These are phyloP conservation scores for Norana najaformis DNA, from an alignment of 2,888 invertebrate genomes.

Conservation along the genomic window DNA sequence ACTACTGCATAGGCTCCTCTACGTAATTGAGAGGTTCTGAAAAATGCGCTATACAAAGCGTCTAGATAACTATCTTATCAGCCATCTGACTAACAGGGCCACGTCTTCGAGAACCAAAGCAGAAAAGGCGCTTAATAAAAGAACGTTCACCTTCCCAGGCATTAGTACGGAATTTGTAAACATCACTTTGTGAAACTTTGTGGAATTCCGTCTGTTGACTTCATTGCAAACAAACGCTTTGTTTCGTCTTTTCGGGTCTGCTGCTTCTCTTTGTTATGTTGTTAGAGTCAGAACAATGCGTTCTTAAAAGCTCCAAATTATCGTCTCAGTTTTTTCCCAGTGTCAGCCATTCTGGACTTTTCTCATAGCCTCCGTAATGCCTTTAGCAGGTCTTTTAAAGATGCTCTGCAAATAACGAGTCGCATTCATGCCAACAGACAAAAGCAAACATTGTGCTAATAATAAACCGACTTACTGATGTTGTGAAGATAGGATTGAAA, in stretches of 20 bases:
- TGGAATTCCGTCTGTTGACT: not conserved
- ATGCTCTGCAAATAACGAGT: not conserved
- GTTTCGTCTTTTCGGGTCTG: not conserved
- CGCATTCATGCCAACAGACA: not conserved
- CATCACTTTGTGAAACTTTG: not conserved
- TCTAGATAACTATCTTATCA: not conserved
- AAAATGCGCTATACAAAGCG: too few species aligned
- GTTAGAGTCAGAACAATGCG: not conserved
- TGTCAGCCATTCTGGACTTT: not conserved
- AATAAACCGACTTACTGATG: not conserved
- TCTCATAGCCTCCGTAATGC: not conserved
- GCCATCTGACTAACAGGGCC: not conserved
- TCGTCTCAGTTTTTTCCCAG: not conserved
- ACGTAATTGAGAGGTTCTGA: too few species aligned
- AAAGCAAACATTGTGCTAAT: not conserved
- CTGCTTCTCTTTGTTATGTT: not conserved
- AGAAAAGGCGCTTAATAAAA: not conserved
- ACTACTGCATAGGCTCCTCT: not conserved
- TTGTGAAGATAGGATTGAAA: constrained; percentile 21
- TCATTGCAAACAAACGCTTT: too few species aligned
- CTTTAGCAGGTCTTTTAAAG: not conserved
- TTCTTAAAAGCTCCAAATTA: too few species aligned
- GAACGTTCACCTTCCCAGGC: not conserved
- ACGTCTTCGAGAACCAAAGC: not conserved
- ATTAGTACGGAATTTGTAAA: not conserved